phyloP scores from a whole-genome alignment of 2,888 invertebrate genomes.

The Xylota segnis region DNA sequence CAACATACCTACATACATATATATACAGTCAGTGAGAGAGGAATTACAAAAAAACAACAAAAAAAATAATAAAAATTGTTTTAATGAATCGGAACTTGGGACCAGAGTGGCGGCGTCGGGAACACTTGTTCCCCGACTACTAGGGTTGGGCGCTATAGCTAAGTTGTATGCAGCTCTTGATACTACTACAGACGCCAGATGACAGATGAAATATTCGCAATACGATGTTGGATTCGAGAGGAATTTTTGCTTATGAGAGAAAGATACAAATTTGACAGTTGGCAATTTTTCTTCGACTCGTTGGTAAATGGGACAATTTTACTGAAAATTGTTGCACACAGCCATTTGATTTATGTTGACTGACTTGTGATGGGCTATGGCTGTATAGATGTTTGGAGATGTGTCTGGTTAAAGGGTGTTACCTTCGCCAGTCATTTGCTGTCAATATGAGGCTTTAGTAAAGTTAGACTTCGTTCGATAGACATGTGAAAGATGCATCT shows the following conservation, averaged over 20 bases:
- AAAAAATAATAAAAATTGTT: constrained; percentile 8
- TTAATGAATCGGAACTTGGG: constrained; percentile 61
- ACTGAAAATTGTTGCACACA: neutral
- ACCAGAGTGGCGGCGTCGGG: neutral
- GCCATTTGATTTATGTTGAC: constrained; percentile 7
- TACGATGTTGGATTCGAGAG: constrained; percentile 32
- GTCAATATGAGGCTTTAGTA: no score
- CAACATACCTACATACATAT: neutral
- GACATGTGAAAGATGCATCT: no score
- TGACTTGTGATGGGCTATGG: neutral
- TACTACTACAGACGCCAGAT: constrained; percentile 6
- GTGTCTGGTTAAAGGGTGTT: no score
- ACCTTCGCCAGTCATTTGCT: no score
- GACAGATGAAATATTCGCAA: constrained; percentile 59
- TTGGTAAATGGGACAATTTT: neutral
- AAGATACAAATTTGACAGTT: constrained; percentile 47
- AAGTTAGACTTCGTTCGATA: no score
- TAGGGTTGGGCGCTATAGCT: neutral
- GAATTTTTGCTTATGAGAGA: constrained; percentile 31
- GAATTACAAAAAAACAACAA: constrained; percentile 4
- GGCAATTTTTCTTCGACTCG: constrained; percentile 10
- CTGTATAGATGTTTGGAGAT: no score
- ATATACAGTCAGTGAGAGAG: neutral
- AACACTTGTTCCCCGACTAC: no score
- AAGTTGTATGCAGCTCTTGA: neutral